Base-by-base conservation (phyloP, 2,888 invertebrate species). In the Tholera decimalis region DNA sequence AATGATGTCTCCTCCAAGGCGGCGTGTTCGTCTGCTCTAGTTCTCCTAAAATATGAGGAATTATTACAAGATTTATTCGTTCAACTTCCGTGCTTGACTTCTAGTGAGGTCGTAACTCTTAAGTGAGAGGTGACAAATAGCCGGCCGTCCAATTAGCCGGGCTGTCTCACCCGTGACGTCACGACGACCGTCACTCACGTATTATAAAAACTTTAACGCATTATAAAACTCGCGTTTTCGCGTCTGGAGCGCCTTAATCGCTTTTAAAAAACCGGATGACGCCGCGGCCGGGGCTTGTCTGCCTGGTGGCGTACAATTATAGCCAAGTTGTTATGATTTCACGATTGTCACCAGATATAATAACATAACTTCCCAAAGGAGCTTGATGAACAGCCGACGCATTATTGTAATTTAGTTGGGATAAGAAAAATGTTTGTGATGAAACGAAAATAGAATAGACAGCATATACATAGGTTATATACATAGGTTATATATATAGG, bases 71-170 rank as follows among this genome's bases (percentile, higher is more conserved):
- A 59, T 37, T 39, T 9, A 50, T 37, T 28, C 11, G 11, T 49
- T 49, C n/a, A n/a, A 50, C 73, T 73, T 71, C 71, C 58, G 55
- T 30, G 20, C 35, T 44, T 39, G 43, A 58, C 54, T 47, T 30
- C 33, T 57, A 15, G 56, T 26, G 18, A 44, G 39, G 22, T 44
- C 50, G 33, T 51, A 49, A 50, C 37, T 51, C 58, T 39, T 41
- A 54, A 41, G 57, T 54, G 61, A 49, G 43, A 41, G 59, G 26
- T 73, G 59, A 73, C 66, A 43, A 53, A 56, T 65, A 51, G 66
- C 66, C 30, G 35, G 15, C 11, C 56, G 22, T 18, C 66, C 49
- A 58, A 71, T 71, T 71, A 71, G 50, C 7, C 13, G 26, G 30
- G 15, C 30, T 30, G 24, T 26, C 22, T 24, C 30, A 7, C 11